phyloP scores from a whole-genome alignment of 2,888 invertebrate species.

The Ophion obscuratus region DNA sequence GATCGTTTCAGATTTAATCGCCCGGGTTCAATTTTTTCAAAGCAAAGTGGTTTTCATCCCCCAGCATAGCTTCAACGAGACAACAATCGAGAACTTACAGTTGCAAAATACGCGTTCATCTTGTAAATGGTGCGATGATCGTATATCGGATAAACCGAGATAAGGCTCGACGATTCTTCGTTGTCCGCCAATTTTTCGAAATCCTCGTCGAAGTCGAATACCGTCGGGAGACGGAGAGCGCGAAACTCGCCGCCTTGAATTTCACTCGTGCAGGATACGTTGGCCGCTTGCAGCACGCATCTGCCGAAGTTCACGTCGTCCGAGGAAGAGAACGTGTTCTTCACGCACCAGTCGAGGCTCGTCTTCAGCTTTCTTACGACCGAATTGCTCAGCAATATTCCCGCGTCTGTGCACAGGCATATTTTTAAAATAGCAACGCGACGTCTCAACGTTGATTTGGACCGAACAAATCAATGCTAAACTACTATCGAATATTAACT shows the following conservation, averaged over 20 bases:
- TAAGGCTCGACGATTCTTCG: conserved; percentile 85
- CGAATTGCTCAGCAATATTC: conserved; percentile 94
- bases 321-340: conserved; percentile 92
- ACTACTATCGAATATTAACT: no score
- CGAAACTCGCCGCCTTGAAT: conserved; percentile 85
- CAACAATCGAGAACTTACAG: conserved; percentile 84
- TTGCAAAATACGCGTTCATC: conserved; percentile 90
- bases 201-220: conserved; percentile 83
- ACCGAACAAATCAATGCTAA: no score
- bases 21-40: conserved; percentile 74
- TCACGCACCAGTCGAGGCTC: conserved; percentile 95
- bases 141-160: conserved; percentile 88
- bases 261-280: conserved; percentile 86
- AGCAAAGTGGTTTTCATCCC: background rate
- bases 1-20: no score
- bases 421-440: no score
- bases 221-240: conserved; percentile 71
- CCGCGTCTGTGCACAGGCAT: conserved; percentile 87
- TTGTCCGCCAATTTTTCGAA: conserved; percentile 82
- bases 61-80: background rate
- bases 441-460: no score
- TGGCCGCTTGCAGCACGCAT: conserved; percentile 91
- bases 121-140: conserved; percentile 88
- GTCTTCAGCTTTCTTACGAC: conserved; percentile 91
- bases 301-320: conserved; percentile 95